phyloP scores from a whole-genome alignment of 2,888 invertebrate genomes.

The Clitarchus hookeri region DNA sequence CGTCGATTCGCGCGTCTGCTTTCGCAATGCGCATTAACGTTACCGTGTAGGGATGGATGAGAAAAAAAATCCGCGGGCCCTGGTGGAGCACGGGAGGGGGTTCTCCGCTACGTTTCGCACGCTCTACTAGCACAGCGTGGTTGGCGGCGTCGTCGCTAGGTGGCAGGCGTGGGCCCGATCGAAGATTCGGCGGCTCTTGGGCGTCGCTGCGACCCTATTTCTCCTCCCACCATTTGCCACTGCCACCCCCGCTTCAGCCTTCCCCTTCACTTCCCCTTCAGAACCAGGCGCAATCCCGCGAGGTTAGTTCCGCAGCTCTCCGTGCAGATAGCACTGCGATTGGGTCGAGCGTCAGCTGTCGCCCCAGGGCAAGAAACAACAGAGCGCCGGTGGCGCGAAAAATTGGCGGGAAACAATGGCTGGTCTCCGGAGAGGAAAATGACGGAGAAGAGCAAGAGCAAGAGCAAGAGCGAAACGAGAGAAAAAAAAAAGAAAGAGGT shows the following conservation, averaged over 20 bases:
- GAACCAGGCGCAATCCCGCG: not conserved
- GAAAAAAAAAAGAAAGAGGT: too few relatives aligned
- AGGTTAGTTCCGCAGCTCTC: not conserved
- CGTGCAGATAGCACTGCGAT: conserved; percentile 10
- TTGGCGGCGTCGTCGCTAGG: conserved; percentile 39
- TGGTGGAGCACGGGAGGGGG: not conserved
- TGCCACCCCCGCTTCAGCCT: conserved; percentile 34
- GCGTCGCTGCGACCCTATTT: conserved; percentile 37
- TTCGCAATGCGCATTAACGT: conserved; percentile 4
- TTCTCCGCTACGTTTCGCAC: conserved; percentile 29
- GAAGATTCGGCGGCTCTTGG: conserved; percentile 35
- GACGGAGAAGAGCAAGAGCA: too few relatives aligned
- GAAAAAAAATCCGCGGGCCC: not conserved
- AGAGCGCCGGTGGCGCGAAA: conserved; percentile 21
- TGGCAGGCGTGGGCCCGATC: conserved; percentile 31
- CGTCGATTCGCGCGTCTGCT: conserved; percentile 20
- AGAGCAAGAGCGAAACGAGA: too few relatives aligned
- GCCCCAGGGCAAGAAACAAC: not conserved
- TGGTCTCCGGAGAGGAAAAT: too few relatives aligned
- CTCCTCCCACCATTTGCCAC: conserved; percentile 33
- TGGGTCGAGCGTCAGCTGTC: conserved; percentile 11
- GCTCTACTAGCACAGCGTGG: conserved; percentile 35
- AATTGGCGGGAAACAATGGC: conserved; percentile 6
- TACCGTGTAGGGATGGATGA: not conserved
- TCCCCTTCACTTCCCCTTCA: not conserved